Base-by-base conservation (phyloP, 2,113 vertebrate species). In the Macheiramphus alcinus region DNA sequence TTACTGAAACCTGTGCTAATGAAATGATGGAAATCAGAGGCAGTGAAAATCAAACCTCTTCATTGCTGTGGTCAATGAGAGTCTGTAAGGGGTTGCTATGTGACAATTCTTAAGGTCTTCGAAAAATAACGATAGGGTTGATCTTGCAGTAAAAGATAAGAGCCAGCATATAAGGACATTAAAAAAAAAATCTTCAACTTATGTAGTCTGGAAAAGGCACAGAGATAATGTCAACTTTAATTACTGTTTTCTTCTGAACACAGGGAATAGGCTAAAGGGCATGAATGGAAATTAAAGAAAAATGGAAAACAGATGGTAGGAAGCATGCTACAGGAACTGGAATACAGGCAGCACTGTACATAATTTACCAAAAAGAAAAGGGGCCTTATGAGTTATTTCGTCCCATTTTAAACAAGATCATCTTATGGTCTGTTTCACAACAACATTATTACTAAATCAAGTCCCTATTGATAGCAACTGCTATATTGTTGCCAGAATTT, bases 251-350 rank as follows among this genome's bases (percentile, higher is more conserved):
- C 94, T 97, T 96, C 97, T 79, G 85, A 97, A 96, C 93, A 86
- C 80, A 93, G 89, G 86, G 96, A 97, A 92, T 88, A 97, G 96
- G 97, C 92, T 97, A 97, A 97, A 98, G 97, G 97, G 95, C 96
- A 94, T 61, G 94, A 96, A 95, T 98, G 92, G 97, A 98, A 98
- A 98, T 98, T 95, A 98, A 98, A 98, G 96, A 97, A 97, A 97
- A 98, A 98, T 98, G 94, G 92, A 97, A 98, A 98, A 95, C 98
- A 98, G 97, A 98, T 98, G 98, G 96, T 82, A 83, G 94, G 95
- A 97, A 98, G 86, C 81, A 95, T 93, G 84, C 86, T 92, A 34
- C 89, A 98, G 95, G 76, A 97, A 96, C 90, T 94, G 68, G 76
- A 85, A 95, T 94, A 97, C 86, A 97, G 88, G 96, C 88, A 96